A percentile compares a stretch with the other conserved stretches of the same genome.
These are phyloP conservation scores for Aegithalos caudatus DNA, from an alignment of 2,113 vertebrate genomes.

Conservation along the genomic window DNA sequence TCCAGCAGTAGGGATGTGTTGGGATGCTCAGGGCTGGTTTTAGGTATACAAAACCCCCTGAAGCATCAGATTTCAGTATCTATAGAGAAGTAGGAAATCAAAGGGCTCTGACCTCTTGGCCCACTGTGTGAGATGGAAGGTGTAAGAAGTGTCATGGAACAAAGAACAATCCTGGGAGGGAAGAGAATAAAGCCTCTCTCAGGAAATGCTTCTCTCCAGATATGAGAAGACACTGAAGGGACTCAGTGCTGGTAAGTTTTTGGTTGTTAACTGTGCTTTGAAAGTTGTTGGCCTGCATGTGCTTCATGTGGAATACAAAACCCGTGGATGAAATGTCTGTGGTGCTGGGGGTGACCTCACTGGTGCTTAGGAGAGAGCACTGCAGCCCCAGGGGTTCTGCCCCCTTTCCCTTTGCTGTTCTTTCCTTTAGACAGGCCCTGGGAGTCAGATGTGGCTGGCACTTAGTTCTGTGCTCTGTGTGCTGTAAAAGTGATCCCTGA, in stretches of 20 bases:
- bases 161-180: neutral
- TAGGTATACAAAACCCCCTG: rapidly evolving
- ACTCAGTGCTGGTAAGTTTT: neutral
- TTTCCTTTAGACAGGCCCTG: neutral
- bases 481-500: neutral
- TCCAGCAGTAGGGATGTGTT: neutral
- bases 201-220: neutral
- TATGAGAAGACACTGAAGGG: neutral
- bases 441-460: rapidly evolving
- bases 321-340: neutral
- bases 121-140: neutral
- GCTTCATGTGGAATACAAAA: neutral
- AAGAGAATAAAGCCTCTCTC: neutral
- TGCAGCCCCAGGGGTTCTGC: neutral
- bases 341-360: neutral
- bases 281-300: neutral
- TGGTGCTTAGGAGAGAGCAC: neutral
- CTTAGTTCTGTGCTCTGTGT: neutral
- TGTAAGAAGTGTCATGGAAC: neutral
- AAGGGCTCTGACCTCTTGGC: neutral
- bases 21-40: neutral
- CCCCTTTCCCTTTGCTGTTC: no score
- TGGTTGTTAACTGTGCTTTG: neutral
- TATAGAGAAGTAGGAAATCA: neutral
- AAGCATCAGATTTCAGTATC: neutral